Evolutionary conservation across 2,888 invertebrate species (phyloP).

Genomic region (Cordylochernes scorpioides): DNA sequence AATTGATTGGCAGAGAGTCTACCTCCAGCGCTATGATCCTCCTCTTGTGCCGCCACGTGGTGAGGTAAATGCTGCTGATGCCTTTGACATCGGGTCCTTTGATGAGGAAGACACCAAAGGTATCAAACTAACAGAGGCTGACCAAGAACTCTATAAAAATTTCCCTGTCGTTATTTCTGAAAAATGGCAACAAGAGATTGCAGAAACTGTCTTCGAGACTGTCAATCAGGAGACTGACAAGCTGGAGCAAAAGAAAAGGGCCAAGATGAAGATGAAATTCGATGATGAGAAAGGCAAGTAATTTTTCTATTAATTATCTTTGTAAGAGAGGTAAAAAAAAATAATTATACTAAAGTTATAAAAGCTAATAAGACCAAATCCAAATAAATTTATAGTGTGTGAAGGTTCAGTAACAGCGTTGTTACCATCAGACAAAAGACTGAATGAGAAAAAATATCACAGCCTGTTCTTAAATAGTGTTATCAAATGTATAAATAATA

Average conservation of each 20-base stretch:
- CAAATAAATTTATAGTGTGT: too few relatives aligned
- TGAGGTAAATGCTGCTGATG: constrained; percentile 97
- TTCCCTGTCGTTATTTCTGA: constrained; percentile 96
- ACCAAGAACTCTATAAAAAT: constrained; percentile 93
- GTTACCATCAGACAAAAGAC: too few relatives aligned
- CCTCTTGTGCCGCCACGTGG: constrained; percentile 93
- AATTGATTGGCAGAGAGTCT: constrained; percentile 97
- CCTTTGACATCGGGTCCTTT: constrained; percentile 97
- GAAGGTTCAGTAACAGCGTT: too few relatives aligned
- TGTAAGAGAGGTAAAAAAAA: not conserved
- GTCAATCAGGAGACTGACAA: constrained; percentile 94
- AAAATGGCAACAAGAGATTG: constrained; percentile 95
- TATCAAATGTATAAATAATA: too few relatives aligned
- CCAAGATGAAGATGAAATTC: constrained; percentile 50
- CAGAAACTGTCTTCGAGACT: constrained; percentile 92
- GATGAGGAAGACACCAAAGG: constrained; percentile 99
- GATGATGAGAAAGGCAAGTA: constrained; percentile 58
- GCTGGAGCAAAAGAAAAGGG: constrained; percentile 67
- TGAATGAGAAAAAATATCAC: too few relatives aligned
- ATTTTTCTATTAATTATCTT: not conserved
- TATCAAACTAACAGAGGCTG: constrained; percentile 63
- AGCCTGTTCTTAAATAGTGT: too few relatives aligned
- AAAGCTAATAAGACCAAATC: too few relatives aligned
- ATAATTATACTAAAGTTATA: too few relatives aligned
- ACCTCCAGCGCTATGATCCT: constrained; percentile 90